A percentile compares a stretch with the other conserved stretches of the same genome.
Conservation (phyloP, 2,113 vertebrate species). For the Cyphomyrus plagiostoma region DNA sequence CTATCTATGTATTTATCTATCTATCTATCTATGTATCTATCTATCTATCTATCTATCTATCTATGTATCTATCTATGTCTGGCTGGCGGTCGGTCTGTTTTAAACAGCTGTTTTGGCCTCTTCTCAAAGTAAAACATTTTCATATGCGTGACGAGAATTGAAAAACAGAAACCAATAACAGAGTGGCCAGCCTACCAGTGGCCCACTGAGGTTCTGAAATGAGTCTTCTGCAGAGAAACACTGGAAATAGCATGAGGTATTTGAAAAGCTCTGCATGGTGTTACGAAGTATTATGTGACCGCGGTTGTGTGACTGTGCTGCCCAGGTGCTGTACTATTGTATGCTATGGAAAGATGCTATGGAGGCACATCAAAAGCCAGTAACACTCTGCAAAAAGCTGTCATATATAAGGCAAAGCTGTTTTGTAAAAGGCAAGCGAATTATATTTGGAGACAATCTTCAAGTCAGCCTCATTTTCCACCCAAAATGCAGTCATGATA, state of each 20-base stretch:
- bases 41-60: not conserved
- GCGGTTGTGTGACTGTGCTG: not conserved
- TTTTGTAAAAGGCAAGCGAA: not conserved
- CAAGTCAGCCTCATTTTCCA: not conserved
- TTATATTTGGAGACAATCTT: not conserved
- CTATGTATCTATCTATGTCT: not conserved
- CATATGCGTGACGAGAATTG: not conserved
- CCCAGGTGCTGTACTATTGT: not conserved
- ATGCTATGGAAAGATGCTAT: not conserved
- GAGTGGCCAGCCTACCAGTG: not conserved
- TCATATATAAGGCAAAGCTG: not conserved
- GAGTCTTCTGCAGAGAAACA: not conserved
- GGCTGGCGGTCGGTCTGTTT: not conserved
- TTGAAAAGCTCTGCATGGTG: not conserved
- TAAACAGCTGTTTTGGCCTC: not conserved
- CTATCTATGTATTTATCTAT: too few species aligned
- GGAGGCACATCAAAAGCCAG: not conserved
- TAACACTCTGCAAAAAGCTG: not conserved
- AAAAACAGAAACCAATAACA: not conserved
- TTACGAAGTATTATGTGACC: not conserved
- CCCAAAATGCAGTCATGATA: not conserved
- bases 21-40: too few species aligned
- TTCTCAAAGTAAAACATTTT: not conserved
- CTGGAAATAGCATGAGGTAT: not conserved
- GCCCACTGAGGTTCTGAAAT: not conserved